A percentile compares a stretch with the other conserved stretches of the same genome.
Conservation (phyloP, 2,888 invertebrate species). For the Byasa hedistus region DNA sequence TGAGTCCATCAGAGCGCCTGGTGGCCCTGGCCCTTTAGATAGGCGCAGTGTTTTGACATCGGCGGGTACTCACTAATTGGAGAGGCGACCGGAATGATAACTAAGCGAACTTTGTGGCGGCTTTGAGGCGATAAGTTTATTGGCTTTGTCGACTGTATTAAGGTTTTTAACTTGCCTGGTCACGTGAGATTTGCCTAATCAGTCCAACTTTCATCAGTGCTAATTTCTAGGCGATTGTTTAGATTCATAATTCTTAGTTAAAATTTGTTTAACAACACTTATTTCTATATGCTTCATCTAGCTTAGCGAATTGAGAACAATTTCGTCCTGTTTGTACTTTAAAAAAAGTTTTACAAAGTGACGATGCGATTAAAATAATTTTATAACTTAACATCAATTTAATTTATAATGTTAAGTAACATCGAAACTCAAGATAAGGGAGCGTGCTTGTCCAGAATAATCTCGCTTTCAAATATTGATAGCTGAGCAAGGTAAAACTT, state of each 20-base stretch:
- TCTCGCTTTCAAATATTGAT: too few species aligned
- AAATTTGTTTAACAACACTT: neutral
- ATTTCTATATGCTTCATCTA: neutral
- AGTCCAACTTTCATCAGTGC: neutral
- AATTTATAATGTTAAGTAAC: too few species aligned
- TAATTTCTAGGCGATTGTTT: neutral
- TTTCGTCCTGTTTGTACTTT: neutral
- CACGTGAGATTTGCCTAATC: neutral
- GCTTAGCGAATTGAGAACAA: neutral
- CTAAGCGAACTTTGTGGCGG: constrained; percentile 11
- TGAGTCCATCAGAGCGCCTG: neutral
- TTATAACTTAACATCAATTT: too few species aligned
- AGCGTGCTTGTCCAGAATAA: too few species aligned
- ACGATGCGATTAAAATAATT: too few species aligned
- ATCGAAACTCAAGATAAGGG: too few species aligned
- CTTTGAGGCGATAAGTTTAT: constrained; percentile 12
- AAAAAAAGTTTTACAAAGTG: too few species aligned
- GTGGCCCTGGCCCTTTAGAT: constrained; percentile 9
- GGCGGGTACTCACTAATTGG: constrained; percentile 18
- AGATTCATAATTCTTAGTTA: neutral
- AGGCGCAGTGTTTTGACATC: constrained; percentile 15
- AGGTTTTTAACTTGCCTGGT: constrained; percentile 4
- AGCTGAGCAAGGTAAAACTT: too few species aligned
- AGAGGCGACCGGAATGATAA: constrained; percentile 20
- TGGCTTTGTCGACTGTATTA: neutral